Conservation (phyloP, 2,888 invertebrate species). For the Eucriotettix oculatus region DNA sequence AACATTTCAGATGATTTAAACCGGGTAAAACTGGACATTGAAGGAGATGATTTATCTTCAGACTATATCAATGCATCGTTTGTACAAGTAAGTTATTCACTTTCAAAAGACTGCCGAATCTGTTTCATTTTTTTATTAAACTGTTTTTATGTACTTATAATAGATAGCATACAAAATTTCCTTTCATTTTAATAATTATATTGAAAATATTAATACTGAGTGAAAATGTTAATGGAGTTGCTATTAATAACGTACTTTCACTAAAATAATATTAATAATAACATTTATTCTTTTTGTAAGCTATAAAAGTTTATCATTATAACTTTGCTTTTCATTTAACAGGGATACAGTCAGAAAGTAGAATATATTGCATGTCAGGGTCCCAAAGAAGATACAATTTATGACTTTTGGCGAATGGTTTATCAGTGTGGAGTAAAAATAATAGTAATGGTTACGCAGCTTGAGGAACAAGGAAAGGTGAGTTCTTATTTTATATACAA, state of each 20-base stretch:
- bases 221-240: too few species aligned
- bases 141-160: too few species aligned
- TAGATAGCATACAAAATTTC: too few species aligned
- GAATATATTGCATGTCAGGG: conserved; percentile 64
- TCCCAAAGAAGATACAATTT: conserved; percentile 44
- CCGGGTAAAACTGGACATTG: conserved; percentile 38
- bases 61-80: conserved; percentile 65
- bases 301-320: too few species aligned
- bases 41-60: conserved; percentile 35
- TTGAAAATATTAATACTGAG: too few species aligned
- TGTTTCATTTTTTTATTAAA: too few species aligned
- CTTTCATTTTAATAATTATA: too few species aligned
- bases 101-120: too few species aligned
- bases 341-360: conserved; percentile 45
- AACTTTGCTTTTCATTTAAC: conserved; percentile 11
- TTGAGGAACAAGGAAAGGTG: conserved; percentile 48
- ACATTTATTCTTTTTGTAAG: too few species aligned
- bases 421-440: conserved; percentile 48
- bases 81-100: conserved; percentile 36
- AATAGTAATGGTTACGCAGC: conserved; percentile 55
- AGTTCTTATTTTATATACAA: conserved; percentile 8
- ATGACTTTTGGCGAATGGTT: conserved; percentile 63
- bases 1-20: conserved; percentile 41
- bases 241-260: too few species aligned
- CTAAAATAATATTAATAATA: too few species aligned